Base-by-base conservation (phyloP, 1,140 invertebrate species). In the Aricia agestis region DNA sequence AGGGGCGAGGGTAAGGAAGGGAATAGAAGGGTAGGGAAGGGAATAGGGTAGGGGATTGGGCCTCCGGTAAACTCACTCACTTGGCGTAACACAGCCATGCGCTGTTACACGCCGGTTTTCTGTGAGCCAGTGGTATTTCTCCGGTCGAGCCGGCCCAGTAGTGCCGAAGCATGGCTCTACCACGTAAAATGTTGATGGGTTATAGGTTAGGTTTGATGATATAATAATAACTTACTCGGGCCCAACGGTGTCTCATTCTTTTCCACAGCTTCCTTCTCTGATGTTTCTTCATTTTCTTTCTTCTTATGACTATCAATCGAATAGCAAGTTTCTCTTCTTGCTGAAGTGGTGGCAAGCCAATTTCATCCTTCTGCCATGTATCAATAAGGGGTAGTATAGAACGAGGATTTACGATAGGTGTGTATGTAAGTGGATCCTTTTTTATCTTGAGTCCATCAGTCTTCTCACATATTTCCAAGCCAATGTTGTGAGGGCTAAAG, bases 271-370 rank as follows among this genome's bases (percentile, higher is more conserved):
- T 98, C 80, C 83, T 95, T 59, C 96, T 91, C 83, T 97, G 96
- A 80, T 98, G 97, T 79, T 95, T 96, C 81, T 95, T 97, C 95
- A 98, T 97, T 90, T 98, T 98, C 52, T 93, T 94, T 63, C 94
- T 92, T 58, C 97, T 93, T 63, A 97, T 97, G 0, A 95, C 94
- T 78, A 97, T 95, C 52, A 97, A 82, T 67, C 95, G 90, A 1
- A 93, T 93, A 0, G 96, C 96, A 80, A 95, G 93, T 80, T 95
- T 96, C 67, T 92, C 90, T 42, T 87, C 86, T 17, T 85, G 75
- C 10, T 76, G 72, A 6, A 82, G 69, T 1, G 88, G 74, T 9
- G 92, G 92, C 17, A 90, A 66, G 19, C 83, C 87, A 67, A 91
- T 83, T 66, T 89, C 89, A 77, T 89, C 83, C 69, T 85, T 87